Conservation (phyloP, 2,113 vertebrate species). For the Catharus fuscescens region DNA sequence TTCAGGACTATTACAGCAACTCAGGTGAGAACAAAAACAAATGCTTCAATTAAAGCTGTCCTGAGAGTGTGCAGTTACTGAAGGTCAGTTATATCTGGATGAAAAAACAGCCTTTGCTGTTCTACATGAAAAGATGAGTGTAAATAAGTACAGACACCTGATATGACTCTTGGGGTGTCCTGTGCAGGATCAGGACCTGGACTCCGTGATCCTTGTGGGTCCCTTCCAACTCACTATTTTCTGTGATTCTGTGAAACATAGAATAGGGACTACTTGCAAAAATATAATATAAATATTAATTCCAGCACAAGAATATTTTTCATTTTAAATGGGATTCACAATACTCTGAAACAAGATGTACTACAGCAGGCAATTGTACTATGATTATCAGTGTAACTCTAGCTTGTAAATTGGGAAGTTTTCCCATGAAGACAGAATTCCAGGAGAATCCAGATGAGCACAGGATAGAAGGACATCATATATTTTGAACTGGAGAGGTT, state of each 20-base stretch:
- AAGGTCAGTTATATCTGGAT: not conserved
- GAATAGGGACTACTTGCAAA: not conserved
- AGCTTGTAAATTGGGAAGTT: not conserved
- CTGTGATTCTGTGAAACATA: not conserved
- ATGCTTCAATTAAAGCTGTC: not conserved
- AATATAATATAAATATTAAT: not conserved
- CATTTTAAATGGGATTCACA: not conserved
- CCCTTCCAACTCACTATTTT: not conserved
- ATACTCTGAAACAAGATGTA: not conserved
- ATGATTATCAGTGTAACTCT: not conserved
- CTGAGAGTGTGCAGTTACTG: not conserved
- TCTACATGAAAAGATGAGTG: not conserved
- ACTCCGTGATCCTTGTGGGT: not conserved
- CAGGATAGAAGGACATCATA: not conserved
- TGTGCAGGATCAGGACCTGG: not conserved
- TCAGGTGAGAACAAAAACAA: not conserved
- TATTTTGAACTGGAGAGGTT: not conserved
- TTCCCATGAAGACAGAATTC: not conserved
- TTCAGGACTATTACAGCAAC: not conserved
- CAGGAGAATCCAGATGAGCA: not conserved
- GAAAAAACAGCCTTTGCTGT: not conserved
- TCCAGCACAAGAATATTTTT: not conserved
- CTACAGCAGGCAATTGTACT: not conserved
- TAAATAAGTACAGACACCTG: not conserved
- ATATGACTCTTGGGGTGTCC: not conserved